A percentile compares a stretch with the other conserved stretches of the same genome.
Conservation (phyloP, 2,888 invertebrate species). For the Ametastegia equiseti region DNA sequence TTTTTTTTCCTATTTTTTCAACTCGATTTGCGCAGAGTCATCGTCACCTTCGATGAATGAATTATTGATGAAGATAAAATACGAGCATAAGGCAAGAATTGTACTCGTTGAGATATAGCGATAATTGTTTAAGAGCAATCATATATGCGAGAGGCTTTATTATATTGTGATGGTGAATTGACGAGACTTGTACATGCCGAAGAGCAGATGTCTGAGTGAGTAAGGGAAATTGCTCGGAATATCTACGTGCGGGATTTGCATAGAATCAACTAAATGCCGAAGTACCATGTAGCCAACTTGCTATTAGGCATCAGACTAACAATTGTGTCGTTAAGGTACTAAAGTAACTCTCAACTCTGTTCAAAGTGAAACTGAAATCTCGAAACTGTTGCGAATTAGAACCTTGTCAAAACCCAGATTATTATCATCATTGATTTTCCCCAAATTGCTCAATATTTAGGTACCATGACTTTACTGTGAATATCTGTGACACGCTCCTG, state of each 20-base stretch:
- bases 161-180: not conserved
- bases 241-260: not conserved
- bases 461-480: too few relatives aligned
- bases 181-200: not conserved
- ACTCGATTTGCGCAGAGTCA: too few relatives aligned
- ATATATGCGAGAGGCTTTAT: not conserved
- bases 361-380: not conserved
- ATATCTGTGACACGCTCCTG: too few relatives aligned
- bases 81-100: not conserved
- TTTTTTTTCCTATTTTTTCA: too few relatives aligned
- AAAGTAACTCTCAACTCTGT: not conserved
- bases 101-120: not conserved
- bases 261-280: not conserved
- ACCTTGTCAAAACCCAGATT: not conserved
- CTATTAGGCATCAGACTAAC: not conserved
- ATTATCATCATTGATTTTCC: too few relatives aligned
- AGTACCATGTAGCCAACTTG: not conserved
- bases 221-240: constrained; percentile 12
- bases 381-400: not conserved
- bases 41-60: not conserved
- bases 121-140: not conserved
- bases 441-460: too few relatives aligned
- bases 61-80: not conserved
- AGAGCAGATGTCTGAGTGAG: not conserved
- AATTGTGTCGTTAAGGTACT: not conserved